Evolutionary conservation across 1,140 invertebrate species (phyloP), one percentile per base, ranked within the genome.

Genomic region (Papilio machaon): DNA sequence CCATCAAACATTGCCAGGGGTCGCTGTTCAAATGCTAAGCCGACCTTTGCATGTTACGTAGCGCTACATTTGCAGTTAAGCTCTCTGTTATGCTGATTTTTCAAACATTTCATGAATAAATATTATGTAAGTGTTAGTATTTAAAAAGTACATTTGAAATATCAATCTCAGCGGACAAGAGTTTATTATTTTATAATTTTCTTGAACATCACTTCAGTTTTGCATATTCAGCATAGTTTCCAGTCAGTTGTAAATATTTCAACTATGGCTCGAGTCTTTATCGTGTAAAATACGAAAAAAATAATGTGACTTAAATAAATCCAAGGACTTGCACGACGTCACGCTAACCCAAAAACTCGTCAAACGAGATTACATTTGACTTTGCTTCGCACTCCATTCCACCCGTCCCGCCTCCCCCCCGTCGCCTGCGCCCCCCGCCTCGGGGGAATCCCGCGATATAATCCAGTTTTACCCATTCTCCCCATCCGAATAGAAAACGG

Each of bases 381-480:
- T 89, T 86, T 85, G 10, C 11, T 70, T 82, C 83, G 77, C 85
- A 89, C 87, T 54, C 86, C 86, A 86, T 47, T 74, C 81, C 80
- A 83, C 38, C 73, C 47, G 73, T 73, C 70, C 81, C 83, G 74
- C 77, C 38, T 9, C 47, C 2, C 75, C 75, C 81, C 79, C 79
- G 81, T 73, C 35, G 38, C 58, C 82, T 74, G 76, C 81, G 77
- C 64, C 67, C 78, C 78, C 79, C 19, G 67, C 73, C 78, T 85
- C 86, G 70, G 46, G 85, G 86, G 87, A 86, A 82, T 30, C 82
- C 60, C 80, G 85, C 88, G 88, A 88, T 87, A 89, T 92, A 92
- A 91, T 92, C 90, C 91, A 90, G 85, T 92, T 91, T 91, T 80
- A 75, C 85, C 85, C 87, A 85, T 88, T 89, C 87, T 89, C 85